A percentile compares a stretch with the other conserved stretches of the same genome.
These are phyloP conservation scores for Anas flavirostris DNA, from an alignment of 2,797 vertebrate genomes.

Conservation along the genomic window DNA sequence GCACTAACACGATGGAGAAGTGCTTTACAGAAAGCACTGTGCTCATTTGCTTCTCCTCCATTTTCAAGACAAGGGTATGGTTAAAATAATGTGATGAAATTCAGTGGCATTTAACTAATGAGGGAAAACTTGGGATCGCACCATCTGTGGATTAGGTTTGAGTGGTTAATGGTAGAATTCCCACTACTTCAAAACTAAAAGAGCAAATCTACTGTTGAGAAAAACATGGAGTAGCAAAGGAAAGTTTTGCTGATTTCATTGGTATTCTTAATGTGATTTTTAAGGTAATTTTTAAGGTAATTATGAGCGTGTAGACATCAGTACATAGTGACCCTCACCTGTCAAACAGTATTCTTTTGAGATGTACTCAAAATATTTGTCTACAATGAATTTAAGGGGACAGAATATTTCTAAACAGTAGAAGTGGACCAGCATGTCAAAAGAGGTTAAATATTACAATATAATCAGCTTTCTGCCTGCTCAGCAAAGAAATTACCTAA, in stretches of 20 bases:
- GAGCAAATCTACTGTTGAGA: not conserved
- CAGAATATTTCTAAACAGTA: not conserved
- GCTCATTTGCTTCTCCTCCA: not conserved
- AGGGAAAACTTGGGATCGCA: not conserved
- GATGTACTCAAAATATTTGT: not conserved
- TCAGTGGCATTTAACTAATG: not conserved
- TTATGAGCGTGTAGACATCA: not conserved
- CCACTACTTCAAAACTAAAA: not conserved
- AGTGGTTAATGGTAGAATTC: not conserved
- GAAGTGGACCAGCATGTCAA: not conserved
- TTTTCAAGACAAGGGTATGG: not conserved
- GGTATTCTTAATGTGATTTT: not conserved
- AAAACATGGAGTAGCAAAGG: not conserved
- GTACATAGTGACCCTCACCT: not conserved
- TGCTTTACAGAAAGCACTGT: not conserved
- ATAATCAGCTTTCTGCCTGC: not conserved
- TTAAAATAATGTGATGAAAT: not conserved
- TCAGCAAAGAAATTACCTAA: not conserved
- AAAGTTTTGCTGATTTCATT: not conserved
- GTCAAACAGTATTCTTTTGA: not conserved
- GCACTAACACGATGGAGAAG: fast-evolving
- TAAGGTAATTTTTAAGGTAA: not conserved
- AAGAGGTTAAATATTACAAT: not conserved
- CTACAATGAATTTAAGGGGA: not conserved
- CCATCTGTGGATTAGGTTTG: not conserved